Conservation (phyloP, 2,797 vertebrate genomes). For the Argya squamiceps region DNA sequence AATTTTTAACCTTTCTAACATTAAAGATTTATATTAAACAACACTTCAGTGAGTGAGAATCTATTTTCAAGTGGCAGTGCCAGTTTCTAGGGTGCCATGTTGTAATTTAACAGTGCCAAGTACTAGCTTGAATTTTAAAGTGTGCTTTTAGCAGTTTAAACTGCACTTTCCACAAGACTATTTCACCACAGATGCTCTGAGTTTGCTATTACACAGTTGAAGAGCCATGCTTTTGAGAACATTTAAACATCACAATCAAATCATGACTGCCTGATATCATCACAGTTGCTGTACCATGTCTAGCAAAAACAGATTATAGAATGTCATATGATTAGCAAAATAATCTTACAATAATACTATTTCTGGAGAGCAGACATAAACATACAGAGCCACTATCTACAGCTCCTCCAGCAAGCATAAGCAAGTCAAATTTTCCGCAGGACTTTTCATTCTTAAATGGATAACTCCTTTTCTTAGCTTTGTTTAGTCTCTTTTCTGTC, state of each 20-base stretch:
- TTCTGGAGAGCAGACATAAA: neutral
- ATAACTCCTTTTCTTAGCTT: neutral
- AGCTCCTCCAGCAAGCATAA: neutral
- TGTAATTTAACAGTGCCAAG: neutral
- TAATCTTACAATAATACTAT: neutral
- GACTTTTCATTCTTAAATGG: neutral
- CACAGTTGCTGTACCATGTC: neutral
- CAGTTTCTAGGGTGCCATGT: neutral
- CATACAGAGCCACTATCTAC: neutral
- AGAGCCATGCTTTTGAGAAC: neutral
- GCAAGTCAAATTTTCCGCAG: neutral
- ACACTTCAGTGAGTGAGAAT: neutral
- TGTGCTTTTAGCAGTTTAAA: constrained; percentile 3
- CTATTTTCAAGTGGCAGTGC: neutral
- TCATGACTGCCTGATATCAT: neutral
- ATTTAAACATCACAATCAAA: neutral
- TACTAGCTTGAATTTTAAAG: constrained; percentile 16
- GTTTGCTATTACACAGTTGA: neutral
- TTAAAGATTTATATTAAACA: neutral
- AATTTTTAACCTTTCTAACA: neutral
- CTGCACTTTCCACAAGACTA: neutral
- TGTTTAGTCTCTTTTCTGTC: neutral
- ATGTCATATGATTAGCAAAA: neutral
- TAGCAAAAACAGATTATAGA: neutral
- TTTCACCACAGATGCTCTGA: neutral